These are phyloP conservation scores for Hirtodrosophila duncani DNA, from an alignment of 2,888 invertebrate genomes.

Conservation along the genomic window DNA sequence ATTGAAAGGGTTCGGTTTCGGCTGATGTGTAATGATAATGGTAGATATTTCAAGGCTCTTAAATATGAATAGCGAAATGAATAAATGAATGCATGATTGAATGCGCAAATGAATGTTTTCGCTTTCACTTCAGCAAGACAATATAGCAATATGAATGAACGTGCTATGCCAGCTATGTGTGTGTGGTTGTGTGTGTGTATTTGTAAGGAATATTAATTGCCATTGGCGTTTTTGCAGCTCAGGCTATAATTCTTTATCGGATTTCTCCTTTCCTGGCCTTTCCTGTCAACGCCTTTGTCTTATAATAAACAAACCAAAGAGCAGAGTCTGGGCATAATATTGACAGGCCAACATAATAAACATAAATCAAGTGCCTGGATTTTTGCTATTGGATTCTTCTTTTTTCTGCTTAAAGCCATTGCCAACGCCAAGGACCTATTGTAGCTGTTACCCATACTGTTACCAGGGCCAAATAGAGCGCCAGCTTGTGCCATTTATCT, in stretches of 20 bases:
- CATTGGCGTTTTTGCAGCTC: conserved; percentile 30
- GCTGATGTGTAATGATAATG: conserved; percentile 3
- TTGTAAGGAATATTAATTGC: conserved; percentile 54
- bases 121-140: too few relatives aligned
- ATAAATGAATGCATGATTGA: conserved; percentile 52
- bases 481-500: conserved; percentile 53
- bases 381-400: conserved; percentile 22
- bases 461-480: conserved; percentile 8
- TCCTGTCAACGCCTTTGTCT: conserved; percentile 63
- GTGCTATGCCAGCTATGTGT: too few relatives aligned
- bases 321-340: conserved; percentile 30
- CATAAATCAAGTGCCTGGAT: conserved; percentile 62
- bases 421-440: not conserved
- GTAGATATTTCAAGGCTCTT: conserved; percentile 42
- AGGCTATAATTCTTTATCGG: conserved; percentile 45
- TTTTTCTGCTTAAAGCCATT: not conserved
- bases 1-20: conserved; percentile 5
- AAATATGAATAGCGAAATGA: conserved; percentile 39
- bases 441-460: not conserved
- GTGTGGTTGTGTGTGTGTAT: conserved; percentile 33
- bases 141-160: too few relatives aligned
- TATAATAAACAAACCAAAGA: conserved; percentile 35
- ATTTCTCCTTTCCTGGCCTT: not conserved
- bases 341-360: conserved; percentile 66
- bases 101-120: conserved; percentile 30